A percentile compares a stretch with the other conserved stretches of the same genome.
phyloP scores from a whole-genome alignment of 2,797 vertebrate species.

The Anguilla megastoma region DNA sequence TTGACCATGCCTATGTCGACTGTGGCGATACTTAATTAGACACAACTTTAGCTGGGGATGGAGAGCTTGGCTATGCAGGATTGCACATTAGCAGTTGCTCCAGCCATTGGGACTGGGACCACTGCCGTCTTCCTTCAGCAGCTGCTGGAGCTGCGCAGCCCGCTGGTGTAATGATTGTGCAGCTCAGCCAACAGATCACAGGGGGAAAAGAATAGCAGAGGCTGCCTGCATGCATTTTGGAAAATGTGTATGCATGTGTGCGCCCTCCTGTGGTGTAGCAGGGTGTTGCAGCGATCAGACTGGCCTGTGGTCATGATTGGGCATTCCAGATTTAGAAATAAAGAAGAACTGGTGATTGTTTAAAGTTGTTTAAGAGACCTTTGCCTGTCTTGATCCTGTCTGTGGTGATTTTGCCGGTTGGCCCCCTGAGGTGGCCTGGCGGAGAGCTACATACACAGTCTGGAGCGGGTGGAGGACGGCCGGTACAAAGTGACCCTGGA shows the following conservation, averaged over 20 bases:
- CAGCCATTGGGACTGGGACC: not conserved
- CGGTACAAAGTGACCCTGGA: conserved; percentile 85
- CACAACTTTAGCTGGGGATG: not conserved
- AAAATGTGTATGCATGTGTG: not conserved
- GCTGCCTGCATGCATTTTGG: not conserved
- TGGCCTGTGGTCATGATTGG: not conserved
- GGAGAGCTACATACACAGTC: conserved; percentile 80
- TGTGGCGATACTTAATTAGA: not conserved
- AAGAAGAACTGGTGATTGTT: not conserved
- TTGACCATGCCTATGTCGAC: not conserved
- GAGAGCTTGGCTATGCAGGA: not conserved
- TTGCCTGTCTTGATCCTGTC: conserved; percentile 37
- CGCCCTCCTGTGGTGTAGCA: not conserved
- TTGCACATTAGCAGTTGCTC: not conserved
- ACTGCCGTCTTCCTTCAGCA: not conserved
- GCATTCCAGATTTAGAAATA: not conserved
- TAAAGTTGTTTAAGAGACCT: not conserved
- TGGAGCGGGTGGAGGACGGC: conserved; percentile 76
- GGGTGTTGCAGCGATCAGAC: not conserved
- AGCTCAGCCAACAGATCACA: no score
- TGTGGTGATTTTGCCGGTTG: not conserved
- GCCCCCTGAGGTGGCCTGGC: conserved; percentile 78
- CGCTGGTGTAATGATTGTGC: no score
- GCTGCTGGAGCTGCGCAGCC: not conserved
- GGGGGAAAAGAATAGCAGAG: no score